These are phyloP conservation scores for Agriopis aurantiaria DNA, from an alignment of 2,888 invertebrate species.

Conservation along the genomic window DNA sequence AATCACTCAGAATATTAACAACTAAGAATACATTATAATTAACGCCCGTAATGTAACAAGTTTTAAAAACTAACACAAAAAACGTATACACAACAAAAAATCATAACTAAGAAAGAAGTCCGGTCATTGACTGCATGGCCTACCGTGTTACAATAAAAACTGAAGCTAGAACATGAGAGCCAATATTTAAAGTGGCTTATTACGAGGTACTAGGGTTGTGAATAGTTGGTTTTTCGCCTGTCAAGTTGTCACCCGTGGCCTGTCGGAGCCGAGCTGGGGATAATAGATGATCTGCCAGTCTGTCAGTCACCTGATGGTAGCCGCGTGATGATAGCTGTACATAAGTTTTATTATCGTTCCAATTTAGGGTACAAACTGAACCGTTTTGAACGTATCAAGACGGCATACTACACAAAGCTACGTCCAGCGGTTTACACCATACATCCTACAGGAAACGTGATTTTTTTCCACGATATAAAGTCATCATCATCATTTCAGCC, in stretches of 20 bases:
- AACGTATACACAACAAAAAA: constrained; percentile 40
- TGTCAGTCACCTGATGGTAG: constrained; percentile 55
- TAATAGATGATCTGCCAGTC: constrained; percentile 70
- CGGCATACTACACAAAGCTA: too few species aligned
- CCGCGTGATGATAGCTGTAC: constrained; percentile 53
- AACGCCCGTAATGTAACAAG: constrained; percentile 38
- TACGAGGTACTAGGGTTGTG: constrained; percentile 45
- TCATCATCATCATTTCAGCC: too few species aligned
- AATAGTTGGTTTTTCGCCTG: constrained; percentile 38
- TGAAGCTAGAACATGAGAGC: neutral
- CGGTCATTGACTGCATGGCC: constrained; percentile 54
- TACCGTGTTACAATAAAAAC: constrained; percentile 53
- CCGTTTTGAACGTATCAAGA: neutral
- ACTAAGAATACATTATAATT: constrained; percentile 40
- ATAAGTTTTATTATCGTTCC: constrained; percentile 32
- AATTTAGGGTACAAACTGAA: constrained; percentile 29
- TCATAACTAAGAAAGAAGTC: constrained; percentile 49
- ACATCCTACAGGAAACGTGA: too few species aligned
- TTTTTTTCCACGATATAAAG: too few species aligned
- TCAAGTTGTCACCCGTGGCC: constrained; percentile 60
- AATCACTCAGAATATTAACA: constrained; percentile 30
- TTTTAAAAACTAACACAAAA: constrained; percentile 37
- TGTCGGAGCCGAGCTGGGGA: constrained; percentile 68
- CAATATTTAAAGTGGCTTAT: constrained; percentile 39
- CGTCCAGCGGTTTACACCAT: too few species aligned